Evolutionary conservation across 2,888 invertebrate genomes (phyloP).

Genomic region (Drosophila longiperda): DNA sequence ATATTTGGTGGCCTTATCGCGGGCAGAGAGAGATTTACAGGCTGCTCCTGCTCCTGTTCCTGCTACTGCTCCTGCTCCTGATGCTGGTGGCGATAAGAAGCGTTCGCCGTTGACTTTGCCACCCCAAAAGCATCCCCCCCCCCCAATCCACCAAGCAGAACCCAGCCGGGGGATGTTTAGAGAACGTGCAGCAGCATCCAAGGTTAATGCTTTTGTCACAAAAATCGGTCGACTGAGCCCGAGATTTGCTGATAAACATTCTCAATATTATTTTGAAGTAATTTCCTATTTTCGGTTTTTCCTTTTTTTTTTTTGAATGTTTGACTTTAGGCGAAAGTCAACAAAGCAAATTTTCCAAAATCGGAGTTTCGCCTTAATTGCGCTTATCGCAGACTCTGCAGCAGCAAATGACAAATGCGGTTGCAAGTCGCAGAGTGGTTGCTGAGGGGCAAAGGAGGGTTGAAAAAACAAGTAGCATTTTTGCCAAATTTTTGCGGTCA

Average conservation of each 20-base stretch:
- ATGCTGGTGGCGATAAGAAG: constrained; percentile 57
- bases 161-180: constrained; percentile 18
- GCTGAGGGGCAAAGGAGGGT: no score
- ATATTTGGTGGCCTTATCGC: constrained; percentile 42
- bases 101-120: constrained; percentile 57
- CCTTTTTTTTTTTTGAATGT: constrained; percentile 17
- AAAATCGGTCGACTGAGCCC: constrained; percentile 60
- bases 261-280: constrained; percentile 18
- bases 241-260: constrained; percentile 59
- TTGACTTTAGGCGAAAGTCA: constrained; percentile 50
- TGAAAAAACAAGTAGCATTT: background rate
- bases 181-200: constrained; percentile 72
- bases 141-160: background rate
- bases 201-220: constrained; percentile 72
- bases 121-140: constrained; percentile 32
- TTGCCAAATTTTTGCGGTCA: constrained; percentile 37
- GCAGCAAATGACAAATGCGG: constrained; percentile 46
- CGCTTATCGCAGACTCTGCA: constrained; percentile 63
- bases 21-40: constrained; percentile 40
- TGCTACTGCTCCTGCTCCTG: constrained; percentile 15
- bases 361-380: constrained; percentile 69
- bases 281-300: constrained; percentile 28
- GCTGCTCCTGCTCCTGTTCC: constrained; percentile 4
- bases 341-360: constrained; percentile 32
- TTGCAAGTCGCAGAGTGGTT: background rate